Percentiles rank a stretch among this genome's conserved stretches.
These are phyloP conservation scores for Eurosta solidaginis DNA, from an alignment of 1,140 invertebrate species.

Conservation along the genomic window DNA sequence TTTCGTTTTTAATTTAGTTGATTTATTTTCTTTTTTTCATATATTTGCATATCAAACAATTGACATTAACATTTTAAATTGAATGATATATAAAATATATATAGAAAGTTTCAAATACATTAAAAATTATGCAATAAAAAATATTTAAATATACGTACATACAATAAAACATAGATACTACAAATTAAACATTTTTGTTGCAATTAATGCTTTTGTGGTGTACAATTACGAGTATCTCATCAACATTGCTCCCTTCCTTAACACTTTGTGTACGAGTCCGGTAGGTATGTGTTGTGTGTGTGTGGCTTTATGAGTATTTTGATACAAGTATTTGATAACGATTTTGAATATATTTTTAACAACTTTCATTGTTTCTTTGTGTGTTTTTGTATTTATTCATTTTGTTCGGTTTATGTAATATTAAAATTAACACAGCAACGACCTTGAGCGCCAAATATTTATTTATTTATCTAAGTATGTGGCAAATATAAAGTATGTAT, in stretches of 20 bases:
- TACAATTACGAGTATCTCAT: too few relatives aligned
- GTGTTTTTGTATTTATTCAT: conserved; percentile 9
- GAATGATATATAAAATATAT: neutral
- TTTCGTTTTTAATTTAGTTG: neutral
- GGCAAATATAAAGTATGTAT: neutral
- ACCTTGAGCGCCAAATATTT: conserved; percentile 37
- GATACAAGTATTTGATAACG: neutral
- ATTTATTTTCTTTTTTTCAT: conserved; percentile 8
- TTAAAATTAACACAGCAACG: conserved; percentile 54
- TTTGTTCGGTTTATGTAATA: conserved; percentile 7
- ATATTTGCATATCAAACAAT: conserved; percentile 1
- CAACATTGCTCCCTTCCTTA: conserved; percentile 1
- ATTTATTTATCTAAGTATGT: neutral
- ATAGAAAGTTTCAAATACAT: conserved; percentile 26
- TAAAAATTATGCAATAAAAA: conserved; percentile 35
- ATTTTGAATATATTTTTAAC: neutral
- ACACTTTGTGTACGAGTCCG: conserved; percentile 36
- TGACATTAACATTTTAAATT: neutral
- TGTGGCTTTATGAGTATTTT: neutral
- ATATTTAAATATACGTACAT: conserved; percentile 34
- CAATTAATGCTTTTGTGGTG: conserved; percentile 34
- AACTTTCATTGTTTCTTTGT: conserved; percentile 24
- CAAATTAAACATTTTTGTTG: conserved; percentile 31
- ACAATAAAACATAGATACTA: conserved; percentile 34
- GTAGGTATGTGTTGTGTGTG: too few relatives aligned